A percentile compares a stretch with the other conserved stretches of the same genome.
Evolutionary conservation across 2,888 invertebrate species (phyloP).

Genomic region (Parnassius smintheus): DNA sequence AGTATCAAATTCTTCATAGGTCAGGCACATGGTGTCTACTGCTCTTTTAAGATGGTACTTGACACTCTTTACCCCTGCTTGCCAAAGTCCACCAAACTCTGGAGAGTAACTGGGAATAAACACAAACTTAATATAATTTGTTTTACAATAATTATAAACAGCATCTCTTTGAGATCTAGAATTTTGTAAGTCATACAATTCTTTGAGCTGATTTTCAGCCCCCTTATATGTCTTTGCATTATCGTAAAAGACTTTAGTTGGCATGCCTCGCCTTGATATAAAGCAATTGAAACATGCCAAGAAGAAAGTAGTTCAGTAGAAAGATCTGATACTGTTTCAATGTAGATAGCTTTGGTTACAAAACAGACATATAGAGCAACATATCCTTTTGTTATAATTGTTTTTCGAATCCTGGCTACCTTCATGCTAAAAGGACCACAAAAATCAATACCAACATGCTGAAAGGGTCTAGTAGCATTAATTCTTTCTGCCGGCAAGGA

Average conservation of each 20-base stretch:
- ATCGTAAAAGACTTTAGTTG: conserved; percentile 29
- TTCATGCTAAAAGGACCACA: conserved; percentile 15
- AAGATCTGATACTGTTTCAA: conserved; percentile 10
- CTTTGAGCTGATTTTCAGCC: conserved; percentile 24
- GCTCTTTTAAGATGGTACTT: not conserved
- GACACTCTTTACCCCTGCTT: too few relatives aligned
- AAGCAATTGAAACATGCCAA: conserved; percentile 30
- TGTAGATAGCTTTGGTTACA: conserved; percentile 19
- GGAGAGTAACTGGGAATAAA: conserved; percentile 2
- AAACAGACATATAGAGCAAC: conserved; percentile 29
- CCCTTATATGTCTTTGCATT: conserved; percentile 31
- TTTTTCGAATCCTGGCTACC: conserved; percentile 16
- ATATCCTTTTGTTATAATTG: conserved; percentile 26
- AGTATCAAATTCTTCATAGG: conserved; percentile 1
- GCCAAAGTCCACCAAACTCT: too few relatives aligned
- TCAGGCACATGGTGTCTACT: not conserved
- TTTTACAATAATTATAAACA: conserved; percentile 7
- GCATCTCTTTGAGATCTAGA: conserved; percentile 20
- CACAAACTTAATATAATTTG: not conserved
- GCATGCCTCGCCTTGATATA: conserved; percentile 28
- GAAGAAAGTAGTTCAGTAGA: conserved; percentile 29
- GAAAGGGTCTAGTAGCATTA: not conserved
- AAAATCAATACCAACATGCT: not conserved
- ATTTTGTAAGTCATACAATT: conserved; percentile 21
- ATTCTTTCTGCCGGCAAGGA: not conserved